Percentiles rank a stretch among this genome's conserved stretches.
Conservation (phyloP, 2,888 invertebrate genomes). For the Eubasilissa splendida region DNA sequence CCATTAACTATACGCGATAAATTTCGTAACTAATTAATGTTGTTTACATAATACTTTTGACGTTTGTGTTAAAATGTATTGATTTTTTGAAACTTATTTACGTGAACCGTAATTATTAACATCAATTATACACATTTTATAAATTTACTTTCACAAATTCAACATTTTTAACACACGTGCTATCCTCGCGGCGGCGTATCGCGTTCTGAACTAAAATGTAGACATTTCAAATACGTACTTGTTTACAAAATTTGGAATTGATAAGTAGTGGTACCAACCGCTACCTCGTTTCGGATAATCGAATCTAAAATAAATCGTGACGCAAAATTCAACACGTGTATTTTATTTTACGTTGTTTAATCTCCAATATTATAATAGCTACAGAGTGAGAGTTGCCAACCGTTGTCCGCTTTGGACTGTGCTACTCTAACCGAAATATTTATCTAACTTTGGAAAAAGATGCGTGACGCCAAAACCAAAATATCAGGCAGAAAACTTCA, state of each 20-base stretch:
- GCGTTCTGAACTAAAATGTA: too few relatives aligned
- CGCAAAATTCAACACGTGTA: conserved; percentile 51
- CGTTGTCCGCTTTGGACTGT: not conserved
- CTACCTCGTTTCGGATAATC: conserved; percentile 1
- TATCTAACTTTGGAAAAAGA: too few relatives aligned
- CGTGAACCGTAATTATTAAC: not conserved
- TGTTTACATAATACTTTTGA: conserved; percentile 52
- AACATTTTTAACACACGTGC: too few relatives aligned
- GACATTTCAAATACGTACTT: not conserved
- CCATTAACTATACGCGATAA: conserved; percentile 27
- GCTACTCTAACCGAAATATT: too few relatives aligned
- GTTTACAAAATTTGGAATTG: conserved; percentile 10
- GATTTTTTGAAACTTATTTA: conserved; percentile 24
- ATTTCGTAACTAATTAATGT: conserved; percentile 30
- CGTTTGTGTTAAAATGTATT: conserved; percentile 47
- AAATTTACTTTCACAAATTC: too few relatives aligned
- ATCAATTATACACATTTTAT: too few relatives aligned
- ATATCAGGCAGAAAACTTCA: too few relatives aligned
- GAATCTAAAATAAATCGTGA: conserved; percentile 41
- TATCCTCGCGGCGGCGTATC: too few relatives aligned
- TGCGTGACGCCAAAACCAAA: too few relatives aligned
- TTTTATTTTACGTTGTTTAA: conserved; percentile 19
- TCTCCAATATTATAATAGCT: conserved; percentile 1
- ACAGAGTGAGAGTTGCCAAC: not conserved
- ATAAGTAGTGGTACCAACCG: not conserved